Conservation (phyloP, 2,888 invertebrate genomes). For the Folsomia candida region DNA sequence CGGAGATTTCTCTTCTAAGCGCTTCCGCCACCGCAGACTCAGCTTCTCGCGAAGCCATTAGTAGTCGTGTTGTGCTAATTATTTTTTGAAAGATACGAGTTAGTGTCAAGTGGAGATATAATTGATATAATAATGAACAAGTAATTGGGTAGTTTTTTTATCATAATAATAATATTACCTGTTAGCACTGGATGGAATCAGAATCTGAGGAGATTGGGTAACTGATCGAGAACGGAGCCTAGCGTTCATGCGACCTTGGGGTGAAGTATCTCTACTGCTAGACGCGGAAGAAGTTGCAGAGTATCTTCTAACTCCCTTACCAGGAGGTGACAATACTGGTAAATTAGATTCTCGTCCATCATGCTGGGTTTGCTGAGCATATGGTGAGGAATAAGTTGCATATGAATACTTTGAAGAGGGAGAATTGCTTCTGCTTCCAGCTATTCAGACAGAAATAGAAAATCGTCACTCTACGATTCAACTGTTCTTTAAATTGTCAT, state of each 20-base stretch:
- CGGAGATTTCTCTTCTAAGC: constrained; percentile 53
- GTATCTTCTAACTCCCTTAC: constrained; percentile 41
- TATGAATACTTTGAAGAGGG: constrained; percentile 82
- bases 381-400: constrained; percentile 60
- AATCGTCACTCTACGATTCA: not conserved
- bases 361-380: constrained; percentile 39
- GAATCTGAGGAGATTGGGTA: constrained; percentile 48
- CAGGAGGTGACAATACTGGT: constrained; percentile 39
- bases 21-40: constrained; percentile 78
- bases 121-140: not conserved
- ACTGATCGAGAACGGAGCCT: constrained; percentile 50
- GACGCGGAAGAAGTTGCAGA: constrained; percentile 49
- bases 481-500: not conserved
- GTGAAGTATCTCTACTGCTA: constrained; percentile 49
- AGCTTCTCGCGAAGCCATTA: constrained; percentile 83
- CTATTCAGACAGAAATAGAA: constrained; percentile 57
- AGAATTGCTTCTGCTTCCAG: constrained; percentile 89
- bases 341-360: constrained; percentile 29
- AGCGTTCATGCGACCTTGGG: constrained; percentile 43
- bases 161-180: constrained; percentile 17
- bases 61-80: constrained; percentile 60
- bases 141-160: not conserved
- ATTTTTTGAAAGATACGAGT: constrained; percentile 14
- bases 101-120: not conserved
- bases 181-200: constrained; percentile 28